Percentiles rank a stretch among this genome's conserved stretches.
These are phyloP conservation scores for Nannoperca obscura DNA, from an alignment of 2,797 vertebrate species.

Conservation along the genomic window DNA sequence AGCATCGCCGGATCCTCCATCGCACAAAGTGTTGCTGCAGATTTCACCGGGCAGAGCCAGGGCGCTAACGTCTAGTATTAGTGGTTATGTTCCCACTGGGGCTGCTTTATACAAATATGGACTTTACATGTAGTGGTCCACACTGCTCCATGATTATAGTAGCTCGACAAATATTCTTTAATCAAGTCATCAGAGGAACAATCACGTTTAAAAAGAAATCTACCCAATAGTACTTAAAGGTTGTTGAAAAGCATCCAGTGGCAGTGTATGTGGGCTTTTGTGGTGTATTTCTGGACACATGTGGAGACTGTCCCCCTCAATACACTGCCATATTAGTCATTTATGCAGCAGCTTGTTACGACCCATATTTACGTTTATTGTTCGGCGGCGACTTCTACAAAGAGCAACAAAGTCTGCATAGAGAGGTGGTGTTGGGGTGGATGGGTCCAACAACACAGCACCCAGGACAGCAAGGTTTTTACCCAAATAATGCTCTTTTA, in stretches of 20 bases:
- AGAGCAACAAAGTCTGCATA: too few species aligned
- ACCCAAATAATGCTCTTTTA: too few species aligned
- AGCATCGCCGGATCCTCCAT: neutral
- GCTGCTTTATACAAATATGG: conserved; percentile 6
- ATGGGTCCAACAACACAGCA: too few species aligned
- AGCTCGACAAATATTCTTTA: conserved; percentile 42
- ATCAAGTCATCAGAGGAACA: conserved; percentile 45
- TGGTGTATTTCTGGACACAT: neutral
- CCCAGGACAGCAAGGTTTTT: too few species aligned
- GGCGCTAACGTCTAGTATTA: conserved; percentile 22
- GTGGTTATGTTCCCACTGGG: conserved; percentile 19
- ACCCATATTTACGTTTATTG: too few species aligned
- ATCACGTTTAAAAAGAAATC: neutral
- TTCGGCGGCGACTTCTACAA: too few species aligned
- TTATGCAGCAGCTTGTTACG: too few species aligned
- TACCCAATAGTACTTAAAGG: neutral
- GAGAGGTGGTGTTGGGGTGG: too few species aligned
- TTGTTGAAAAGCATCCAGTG: neutral
- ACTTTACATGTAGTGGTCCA: neutral
- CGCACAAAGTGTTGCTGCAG: conserved; percentile 30
- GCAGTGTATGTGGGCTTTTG: neutral
- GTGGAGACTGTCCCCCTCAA: too few species aligned
- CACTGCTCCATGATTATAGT: conserved; percentile 16
- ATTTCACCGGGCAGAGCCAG: conserved; percentile 16
- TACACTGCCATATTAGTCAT: too few species aligned